Base-by-base conservation (phyloP, 1,140 invertebrate genomes). In the Paraescarpia echinospica region DNA sequence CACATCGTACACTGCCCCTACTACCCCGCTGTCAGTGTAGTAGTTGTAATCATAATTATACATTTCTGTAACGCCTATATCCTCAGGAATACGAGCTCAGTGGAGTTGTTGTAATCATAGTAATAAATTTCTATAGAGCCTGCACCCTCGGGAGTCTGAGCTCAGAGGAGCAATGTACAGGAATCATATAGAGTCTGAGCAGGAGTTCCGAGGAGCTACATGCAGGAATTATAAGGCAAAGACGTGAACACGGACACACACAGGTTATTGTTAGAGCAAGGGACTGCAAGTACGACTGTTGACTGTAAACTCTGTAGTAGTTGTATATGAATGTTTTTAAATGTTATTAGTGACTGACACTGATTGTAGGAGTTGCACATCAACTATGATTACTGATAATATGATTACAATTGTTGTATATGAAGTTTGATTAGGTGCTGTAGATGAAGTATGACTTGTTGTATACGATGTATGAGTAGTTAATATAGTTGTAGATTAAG, bases 1-100 rank as follows among this genome's bases (percentile, higher is more conserved):
- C 99, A 99, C 95, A 97, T 97, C 93, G 99, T 99, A 33, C 99
- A 99, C 96, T 99, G 98, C 96, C 99, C 99, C 0, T 98, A 98
- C 95, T 99, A 98, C 96, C 98, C 99, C 12, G 97, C 98, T 94
- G 97, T 98, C 95, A 95, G 96, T 95, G 90, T 31, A 90, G 34
- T 34, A 5, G 34, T 33, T 33, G 93, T 33, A 41, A 18, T 90
- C 91, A 34, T 92, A 31, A 34, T 93, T 92, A 0, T 22, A 35
- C 34, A n/a, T 92, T 41, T 12, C 41, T 41, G 41, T 12, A 41
- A 41, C 41, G 4, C 41, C 41, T 12, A 41, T 41, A 41, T n/a
- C n/a, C n/a, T n/a, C n/a, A n/a, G n/a, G n/a, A n/a, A n/a, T n/a
- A n/a, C n/a, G n/a, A n/a, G n/a, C n/a, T n/a, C n/a, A 41, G 41